These are phyloP conservation scores for Alethe castanea DNA, from an alignment of 2,113 vertebrate genomes.

Conservation along the genomic window DNA sequence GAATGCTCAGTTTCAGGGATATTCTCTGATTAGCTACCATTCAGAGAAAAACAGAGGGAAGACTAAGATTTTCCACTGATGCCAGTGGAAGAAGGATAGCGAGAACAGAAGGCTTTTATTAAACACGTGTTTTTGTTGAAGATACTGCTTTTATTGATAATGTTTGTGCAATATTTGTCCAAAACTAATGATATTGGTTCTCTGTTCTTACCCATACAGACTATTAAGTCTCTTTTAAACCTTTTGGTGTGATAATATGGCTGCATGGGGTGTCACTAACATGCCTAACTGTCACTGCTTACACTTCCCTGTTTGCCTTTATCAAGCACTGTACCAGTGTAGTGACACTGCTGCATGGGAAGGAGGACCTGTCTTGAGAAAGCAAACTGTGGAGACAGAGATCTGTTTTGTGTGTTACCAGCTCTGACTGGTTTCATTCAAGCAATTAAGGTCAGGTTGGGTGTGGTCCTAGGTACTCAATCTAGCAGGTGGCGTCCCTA, in stretches of 20 bases:
- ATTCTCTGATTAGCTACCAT: constrained; percentile 26
- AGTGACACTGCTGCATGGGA: background rate
- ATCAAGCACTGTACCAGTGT: background rate
- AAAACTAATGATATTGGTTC: background rate
- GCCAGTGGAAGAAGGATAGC: background rate
- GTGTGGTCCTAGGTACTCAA: too few relatives aligned
- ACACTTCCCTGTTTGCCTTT: background rate
- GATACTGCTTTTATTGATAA: background rate
- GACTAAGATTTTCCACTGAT: constrained; percentile 23
- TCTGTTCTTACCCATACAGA: background rate
- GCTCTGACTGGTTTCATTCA: background rate
- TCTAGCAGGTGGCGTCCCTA: too few relatives aligned
- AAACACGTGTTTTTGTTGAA: background rate
- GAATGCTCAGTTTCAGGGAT: constrained; percentile 36
- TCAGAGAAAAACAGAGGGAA: background rate
- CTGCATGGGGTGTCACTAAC: background rate
- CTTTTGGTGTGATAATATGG: background rate
- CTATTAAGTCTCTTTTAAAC: background rate
- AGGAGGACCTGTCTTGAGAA: background rate
- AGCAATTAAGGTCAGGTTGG: background rate
- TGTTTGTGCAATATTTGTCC: background rate
- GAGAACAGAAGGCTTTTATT: background rate
- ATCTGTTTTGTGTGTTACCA: background rate
- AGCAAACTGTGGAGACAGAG: background rate
- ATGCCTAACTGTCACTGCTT: background rate